Base-by-base conservation (phyloP, 2,113 vertebrate species). In the Macrotus californicus region DNA sequence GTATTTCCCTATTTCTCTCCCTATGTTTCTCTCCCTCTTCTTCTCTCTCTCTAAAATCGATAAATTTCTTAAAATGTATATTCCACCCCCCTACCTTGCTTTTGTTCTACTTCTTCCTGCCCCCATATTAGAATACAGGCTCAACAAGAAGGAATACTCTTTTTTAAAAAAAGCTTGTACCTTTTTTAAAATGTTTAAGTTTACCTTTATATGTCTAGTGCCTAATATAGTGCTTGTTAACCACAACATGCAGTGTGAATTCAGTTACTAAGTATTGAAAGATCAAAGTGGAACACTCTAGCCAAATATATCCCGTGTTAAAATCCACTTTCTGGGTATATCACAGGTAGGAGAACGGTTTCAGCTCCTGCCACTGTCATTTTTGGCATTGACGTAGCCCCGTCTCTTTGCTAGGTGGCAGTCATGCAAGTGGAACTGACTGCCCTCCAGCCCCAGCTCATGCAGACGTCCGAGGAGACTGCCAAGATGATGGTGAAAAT, bases 381-480 rank as follows among this genome's bases (percentile, higher is more conserved):
- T 83, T 52, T 59, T 0, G 0, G 80, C 36, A 3, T 10, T 13
- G 18, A 48, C 4, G 1, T 15, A 36, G 8, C 31, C 73, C 34
- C 48, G 1, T 94, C 9, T 69, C 18, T 95, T 94, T 54, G 34
- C 88, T 94, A 99, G 99, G 99, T 99, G 89, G 98, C 98, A 3
- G 98, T 99, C 84, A 99, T 99, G 99, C 99, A 99, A 95, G 98
- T 98, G 76, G 98, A 99, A 85, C 98, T 99, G 91, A 99, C 99
- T 0, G 99, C 98, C n/a, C 98, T 99, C 81, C 99, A 99, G 87
- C 99, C 99, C 41, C 98, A 99, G 94, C 98, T 99, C 84, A 99
- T 99, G 85, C 96, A 96, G 50, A 99, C 99, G 0, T 99, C 99
- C 12, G 98, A 98, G 61, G 99, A 99, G 97, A 99, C 99, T 0